phyloP scores from a whole-genome alignment of 1,140 invertebrate species.

The Drosophila albomicans region DNA sequence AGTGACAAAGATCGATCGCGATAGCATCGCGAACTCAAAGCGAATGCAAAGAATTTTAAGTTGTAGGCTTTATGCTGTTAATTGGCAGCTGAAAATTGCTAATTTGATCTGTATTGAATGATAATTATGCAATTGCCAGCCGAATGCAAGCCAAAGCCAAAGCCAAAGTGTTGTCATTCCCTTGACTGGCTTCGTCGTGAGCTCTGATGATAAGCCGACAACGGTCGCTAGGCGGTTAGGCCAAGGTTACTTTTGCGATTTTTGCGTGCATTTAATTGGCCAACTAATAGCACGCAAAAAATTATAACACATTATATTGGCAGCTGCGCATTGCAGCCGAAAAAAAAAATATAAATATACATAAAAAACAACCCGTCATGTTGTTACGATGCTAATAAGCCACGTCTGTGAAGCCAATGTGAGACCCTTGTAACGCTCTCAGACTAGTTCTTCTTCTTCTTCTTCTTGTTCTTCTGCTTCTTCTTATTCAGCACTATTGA shows the following conservation, averaged over 20 bases:
- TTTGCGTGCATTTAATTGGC: conserved; percentile 77
- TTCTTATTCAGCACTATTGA: not conserved
- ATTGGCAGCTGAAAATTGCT: conserved; percentile 3
- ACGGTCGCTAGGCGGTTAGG: conserved; percentile 30
- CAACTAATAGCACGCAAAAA: conserved; percentile 45
- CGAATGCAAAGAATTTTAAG: not conserved
- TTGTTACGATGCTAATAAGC: not conserved
- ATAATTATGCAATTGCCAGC: conserved; percentile 17
- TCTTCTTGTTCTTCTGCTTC: not conserved
- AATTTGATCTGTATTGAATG: conserved; percentile 18
- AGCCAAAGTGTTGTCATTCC: conserved; percentile 10
- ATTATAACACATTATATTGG: conserved; percentile 72
- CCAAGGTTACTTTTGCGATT: conserved; percentile 55
- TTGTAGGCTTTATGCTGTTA: not conserved
- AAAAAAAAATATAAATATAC: not conserved
- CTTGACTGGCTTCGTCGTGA: conserved; percentile 7
- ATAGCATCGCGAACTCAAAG: not conserved
- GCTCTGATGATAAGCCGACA: conserved; percentile 19
- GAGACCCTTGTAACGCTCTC: conserved; percentile 23
- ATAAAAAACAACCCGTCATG: not conserved
- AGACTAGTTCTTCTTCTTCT: not conserved
- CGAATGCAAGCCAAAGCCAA: not conserved
- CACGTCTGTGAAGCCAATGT: conserved; percentile 48
- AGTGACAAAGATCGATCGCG: not conserved
- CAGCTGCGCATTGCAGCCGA: conserved; percentile 42